Evolutionary conservation across 2,113 vertebrate genomes (phyloP).

Genomic region (Corynorhinus townsendii): DNA sequence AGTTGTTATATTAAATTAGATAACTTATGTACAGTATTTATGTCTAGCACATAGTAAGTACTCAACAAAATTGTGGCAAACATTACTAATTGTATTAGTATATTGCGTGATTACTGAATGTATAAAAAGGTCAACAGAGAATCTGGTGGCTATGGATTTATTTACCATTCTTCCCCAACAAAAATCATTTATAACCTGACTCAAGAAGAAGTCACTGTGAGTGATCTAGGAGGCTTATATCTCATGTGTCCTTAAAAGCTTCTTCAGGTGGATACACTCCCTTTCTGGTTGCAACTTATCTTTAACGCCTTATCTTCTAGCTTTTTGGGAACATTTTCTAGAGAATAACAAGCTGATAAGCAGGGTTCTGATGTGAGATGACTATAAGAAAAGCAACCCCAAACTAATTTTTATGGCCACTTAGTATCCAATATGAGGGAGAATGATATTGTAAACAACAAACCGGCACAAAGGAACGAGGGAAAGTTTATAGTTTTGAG

Average conservation of each 20-base stretch:
- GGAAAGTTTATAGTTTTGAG: neutral
- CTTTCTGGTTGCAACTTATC: neutral
- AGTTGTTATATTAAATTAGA: neutral
- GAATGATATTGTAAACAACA: neutral
- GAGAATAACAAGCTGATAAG: neutral
- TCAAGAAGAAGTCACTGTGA: neutral
- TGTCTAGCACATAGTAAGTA: neutral
- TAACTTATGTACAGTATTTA: neutral
- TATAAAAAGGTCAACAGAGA: neutral
- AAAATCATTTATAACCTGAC: neutral
- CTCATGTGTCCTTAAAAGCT: neutral
- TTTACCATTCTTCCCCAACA: neutral
- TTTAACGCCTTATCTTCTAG: neutral
- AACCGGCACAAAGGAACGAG: neutral
- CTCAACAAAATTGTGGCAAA: neutral
- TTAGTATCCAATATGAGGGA: neutral
- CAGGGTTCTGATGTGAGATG: neutral
- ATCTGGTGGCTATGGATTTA: neutral
- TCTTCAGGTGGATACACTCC: neutral
- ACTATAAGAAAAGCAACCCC: neutral
- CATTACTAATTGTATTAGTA: neutral
- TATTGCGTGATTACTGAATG: neutral
- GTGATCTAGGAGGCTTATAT: neutral
- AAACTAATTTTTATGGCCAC: neutral
- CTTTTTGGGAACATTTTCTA: neutral